phyloP scores from a whole-genome alignment of 2,888 invertebrate species.

The Pimpla rufipes region DNA sequence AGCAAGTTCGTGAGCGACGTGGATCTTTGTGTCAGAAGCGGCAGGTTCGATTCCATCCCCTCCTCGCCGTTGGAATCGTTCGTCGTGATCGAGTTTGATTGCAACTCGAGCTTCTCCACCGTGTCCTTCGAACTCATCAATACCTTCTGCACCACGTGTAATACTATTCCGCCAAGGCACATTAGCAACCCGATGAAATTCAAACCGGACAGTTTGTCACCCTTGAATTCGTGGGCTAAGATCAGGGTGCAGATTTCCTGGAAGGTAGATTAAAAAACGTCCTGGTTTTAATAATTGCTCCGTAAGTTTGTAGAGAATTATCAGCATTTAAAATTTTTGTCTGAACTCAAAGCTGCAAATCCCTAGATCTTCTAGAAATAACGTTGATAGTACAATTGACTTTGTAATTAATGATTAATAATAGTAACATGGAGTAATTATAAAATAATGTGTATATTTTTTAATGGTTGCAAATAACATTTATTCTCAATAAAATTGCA shows the following conservation, averaged over 20 bases:
- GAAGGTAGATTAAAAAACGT: conserved; percentile 76
- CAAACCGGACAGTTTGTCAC: conserved; percentile 93
- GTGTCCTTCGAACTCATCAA: conserved; percentile 76
- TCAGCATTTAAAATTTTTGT: neutral
- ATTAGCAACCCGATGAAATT: conserved; percentile 95
- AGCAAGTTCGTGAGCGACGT: conserved; percentile 83
- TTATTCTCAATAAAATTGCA: too few species aligned
- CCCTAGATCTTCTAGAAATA: too few species aligned
- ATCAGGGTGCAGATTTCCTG: conserved; percentile 97
- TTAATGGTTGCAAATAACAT: too few species aligned
- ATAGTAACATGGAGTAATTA: too few species aligned
- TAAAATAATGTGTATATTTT: too few species aligned
- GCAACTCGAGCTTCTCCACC: conserved; percentile 80
- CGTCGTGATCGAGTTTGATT: conserved; percentile 77
- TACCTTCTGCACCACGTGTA: conserved; percentile 93
- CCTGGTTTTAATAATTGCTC: neutral
- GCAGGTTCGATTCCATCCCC: conserved; percentile 79
- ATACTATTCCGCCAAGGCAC: conserved; percentile 94
- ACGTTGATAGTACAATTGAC: too few species aligned
- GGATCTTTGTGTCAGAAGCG: conserved; percentile 82
- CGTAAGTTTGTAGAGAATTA: neutral
- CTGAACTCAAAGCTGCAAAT: too few species aligned
- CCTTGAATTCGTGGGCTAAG: conserved; percentile 94
- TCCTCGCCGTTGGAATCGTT: conserved; percentile 78
- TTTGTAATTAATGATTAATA: too few species aligned